These are phyloP conservation scores for Chrysolina americana DNA, from an alignment of 2,888 invertebrate species.

Conservation along the genomic window DNA sequence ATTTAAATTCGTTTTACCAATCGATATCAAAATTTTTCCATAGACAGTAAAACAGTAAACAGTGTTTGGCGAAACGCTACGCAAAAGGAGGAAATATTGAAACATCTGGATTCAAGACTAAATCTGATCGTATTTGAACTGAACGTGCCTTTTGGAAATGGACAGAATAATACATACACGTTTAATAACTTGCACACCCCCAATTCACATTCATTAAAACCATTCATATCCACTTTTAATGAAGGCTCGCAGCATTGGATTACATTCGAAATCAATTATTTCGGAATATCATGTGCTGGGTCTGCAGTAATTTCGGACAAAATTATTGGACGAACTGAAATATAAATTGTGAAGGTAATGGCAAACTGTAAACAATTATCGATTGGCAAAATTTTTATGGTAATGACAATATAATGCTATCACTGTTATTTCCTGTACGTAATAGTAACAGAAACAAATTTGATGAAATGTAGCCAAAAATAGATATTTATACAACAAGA, in stretches of 20 bases:
- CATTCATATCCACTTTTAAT: conserved; percentile 43
- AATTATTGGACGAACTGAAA: background rate
- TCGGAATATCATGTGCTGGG: conserved; percentile 31
- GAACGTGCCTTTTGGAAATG: conserved; percentile 33
- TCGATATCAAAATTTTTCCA: background rate
- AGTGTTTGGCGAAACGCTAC: background rate
- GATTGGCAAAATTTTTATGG: background rate
- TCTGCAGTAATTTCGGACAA: conserved; percentile 16
- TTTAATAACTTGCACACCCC: conserved; percentile 41
- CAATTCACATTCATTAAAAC: conserved; percentile 46
- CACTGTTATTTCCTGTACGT: background rate
- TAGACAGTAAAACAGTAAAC: background rate
- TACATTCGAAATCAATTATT: conserved; percentile 43
- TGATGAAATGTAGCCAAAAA: background rate
- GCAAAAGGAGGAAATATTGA: background rate
- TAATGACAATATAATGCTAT: conserved; percentile 11
- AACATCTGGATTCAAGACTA: conserved; percentile 16
- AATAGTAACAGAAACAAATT: conserved; percentile 5
- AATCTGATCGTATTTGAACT: conserved; percentile 18
- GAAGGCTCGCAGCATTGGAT: conserved; percentile 42
- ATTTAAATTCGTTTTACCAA: background rate
- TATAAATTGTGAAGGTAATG: background rate
- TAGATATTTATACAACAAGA: too few relatives aligned
- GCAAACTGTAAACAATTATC: background rate
- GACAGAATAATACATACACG: conserved; percentile 35